phyloP scores from a whole-genome alignment of 2,113 vertebrate genomes.

The Grantiella picta region DNA sequence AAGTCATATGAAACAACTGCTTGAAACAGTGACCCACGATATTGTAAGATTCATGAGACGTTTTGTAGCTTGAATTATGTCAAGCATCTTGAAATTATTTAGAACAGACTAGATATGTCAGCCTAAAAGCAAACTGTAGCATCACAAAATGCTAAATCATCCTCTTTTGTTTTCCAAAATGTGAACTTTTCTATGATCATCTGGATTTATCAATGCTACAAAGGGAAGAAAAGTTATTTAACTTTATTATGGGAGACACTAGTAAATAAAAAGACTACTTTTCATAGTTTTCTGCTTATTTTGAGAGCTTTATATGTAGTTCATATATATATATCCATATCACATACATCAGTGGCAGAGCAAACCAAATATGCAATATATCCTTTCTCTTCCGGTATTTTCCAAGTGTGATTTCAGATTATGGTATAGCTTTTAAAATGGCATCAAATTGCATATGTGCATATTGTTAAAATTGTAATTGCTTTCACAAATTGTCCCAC shows the following conservation, averaged over 20 bases:
- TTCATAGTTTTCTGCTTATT: not conserved
- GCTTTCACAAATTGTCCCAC: not conserved
- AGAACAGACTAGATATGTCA: not conserved
- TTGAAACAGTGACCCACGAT: not conserved
- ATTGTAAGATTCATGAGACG: not conserved
- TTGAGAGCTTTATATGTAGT: not conserved
- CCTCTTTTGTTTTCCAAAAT: not conserved
- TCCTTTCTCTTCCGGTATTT: not conserved
- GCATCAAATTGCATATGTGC: not conserved
- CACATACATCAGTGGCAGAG: not conserved
- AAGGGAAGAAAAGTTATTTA: not conserved
- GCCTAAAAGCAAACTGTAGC: not conserved
- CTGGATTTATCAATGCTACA: not conserved
- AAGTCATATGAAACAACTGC: not conserved
- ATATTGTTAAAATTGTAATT: not conserved
- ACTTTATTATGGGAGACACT: not conserved
- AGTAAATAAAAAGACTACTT: not conserved
- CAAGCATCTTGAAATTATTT: not conserved
- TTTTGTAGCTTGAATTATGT: not conserved
- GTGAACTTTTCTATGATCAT: not conserved
- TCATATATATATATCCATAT: not conserved
- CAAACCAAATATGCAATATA: not conserved
- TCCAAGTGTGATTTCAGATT: not conserved
- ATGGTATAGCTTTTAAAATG: not conserved
- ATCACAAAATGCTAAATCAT: not conserved